phyloP scores from a whole-genome alignment of 2,797 vertebrate genomes.

The Lepilemur septentrionalis region DNA sequence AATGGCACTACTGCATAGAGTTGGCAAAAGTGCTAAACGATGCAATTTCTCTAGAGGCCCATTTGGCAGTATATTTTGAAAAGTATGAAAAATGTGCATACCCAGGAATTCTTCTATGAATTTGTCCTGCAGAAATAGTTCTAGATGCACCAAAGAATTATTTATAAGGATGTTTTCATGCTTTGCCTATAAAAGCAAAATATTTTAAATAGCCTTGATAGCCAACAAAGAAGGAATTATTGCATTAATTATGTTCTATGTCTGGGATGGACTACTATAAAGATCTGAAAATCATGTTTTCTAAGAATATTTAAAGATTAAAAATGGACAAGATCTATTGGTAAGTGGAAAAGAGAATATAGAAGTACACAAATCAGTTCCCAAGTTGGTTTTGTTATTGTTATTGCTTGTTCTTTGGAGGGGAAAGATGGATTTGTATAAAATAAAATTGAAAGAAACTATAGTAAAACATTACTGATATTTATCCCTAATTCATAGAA shows the following conservation, averaged over 20 bases:
- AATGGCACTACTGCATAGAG: neutral
- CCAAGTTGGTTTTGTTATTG: neutral
- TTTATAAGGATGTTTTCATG: neutral
- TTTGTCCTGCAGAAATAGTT: neutral
- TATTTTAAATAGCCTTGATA: neutral
- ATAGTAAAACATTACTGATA: neutral
- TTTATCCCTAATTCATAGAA: neutral
- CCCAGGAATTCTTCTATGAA: slow-evolving; percentile 59
- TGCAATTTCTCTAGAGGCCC: neutral
- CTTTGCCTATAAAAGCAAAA: slow-evolving; percentile 36
- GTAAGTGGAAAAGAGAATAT: neutral
- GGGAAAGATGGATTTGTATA: neutral
- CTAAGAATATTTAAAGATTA: neutral
- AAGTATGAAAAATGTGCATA: slow-evolving; percentile 3
- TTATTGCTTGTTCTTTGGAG: neutral
- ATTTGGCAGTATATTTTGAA: neutral
- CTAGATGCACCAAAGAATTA: neutral
- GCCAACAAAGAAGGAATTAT: neutral
- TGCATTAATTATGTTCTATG: neutral
- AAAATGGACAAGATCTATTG: neutral
- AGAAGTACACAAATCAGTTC: neutral
- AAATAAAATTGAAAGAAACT: neutral
- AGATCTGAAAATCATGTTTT: neutral
- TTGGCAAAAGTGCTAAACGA: neutral
- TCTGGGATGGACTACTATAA: neutral